Base-by-base conservation (phyloP, 2,113 vertebrate genomes). In the Tympanuchus pallidicinctus region DNA sequence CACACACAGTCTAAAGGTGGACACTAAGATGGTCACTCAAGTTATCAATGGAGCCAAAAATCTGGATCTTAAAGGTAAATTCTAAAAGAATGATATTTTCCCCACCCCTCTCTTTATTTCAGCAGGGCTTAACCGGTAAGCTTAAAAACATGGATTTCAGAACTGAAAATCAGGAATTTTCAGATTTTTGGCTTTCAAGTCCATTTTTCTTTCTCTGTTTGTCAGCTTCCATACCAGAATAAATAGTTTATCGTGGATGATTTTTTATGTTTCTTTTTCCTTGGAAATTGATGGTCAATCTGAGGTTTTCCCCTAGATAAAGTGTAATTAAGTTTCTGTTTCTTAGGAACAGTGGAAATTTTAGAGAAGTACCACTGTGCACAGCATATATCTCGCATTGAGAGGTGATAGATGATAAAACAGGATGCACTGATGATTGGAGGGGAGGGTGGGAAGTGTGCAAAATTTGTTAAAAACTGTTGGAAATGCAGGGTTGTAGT, bases 11-110 rank as follows among this genome's bases (percentile, higher is more conserved):
- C 97, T 99, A 43, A 99, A 99, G 93, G 99, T 99, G 60, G 99
- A 99, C 14, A 98, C 98, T 4, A 99, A 98, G 76, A 96, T 98
- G 72, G 99, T 99, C 40, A 99, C 98, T 89, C 99, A 99, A 94
- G 99, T 99, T 88, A 99, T 99, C 97, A 99, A 99, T 12, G 99
- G 99, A 84, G 99, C 99, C 95, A 99, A 99, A 97, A 99, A 99
- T 94, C 98, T 99, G 88, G 99, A 99, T 96, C 98, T 99, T 81
- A 99, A 99, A 99, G 99, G 99, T 99, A 98, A 92, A 66, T 36
- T 36, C 59, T 71, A 6, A 6, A 38, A 83, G 56, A 43, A 19
- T 60, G 60, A 22, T 8, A 27, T 17, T 30, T 30, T 34, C 9
- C 3, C 7, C 4, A 38, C 25, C 34, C 10, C n/a, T 21, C 4